These are phyloP conservation scores for Heliconius aoede DNA, from an alignment of 2,888 invertebrate species.

Conservation along the genomic window DNA sequence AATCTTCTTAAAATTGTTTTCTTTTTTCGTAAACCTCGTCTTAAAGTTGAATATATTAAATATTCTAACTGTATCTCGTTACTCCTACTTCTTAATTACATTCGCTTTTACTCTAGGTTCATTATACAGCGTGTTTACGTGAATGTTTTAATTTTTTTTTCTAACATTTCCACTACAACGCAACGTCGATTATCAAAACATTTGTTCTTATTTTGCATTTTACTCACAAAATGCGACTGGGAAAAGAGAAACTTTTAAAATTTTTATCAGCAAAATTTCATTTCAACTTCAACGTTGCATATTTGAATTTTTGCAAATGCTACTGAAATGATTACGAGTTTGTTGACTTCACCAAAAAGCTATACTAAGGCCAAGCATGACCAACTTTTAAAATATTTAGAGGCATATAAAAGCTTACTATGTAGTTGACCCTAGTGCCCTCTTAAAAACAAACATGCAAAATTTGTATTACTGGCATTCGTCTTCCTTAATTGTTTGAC, in stretches of 20 bases:
- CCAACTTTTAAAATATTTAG: neutral
- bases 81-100: constrained; percentile 19
- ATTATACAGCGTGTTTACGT: neutral
- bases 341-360: constrained; percentile 9
- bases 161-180: neutral
- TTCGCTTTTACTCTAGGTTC: neutral
- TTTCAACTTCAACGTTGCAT: neutral
- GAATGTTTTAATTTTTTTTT: neutral
- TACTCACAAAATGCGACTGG: neutral
- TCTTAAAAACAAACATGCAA: no score
- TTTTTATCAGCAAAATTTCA: neutral
- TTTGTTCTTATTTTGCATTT: neutral
- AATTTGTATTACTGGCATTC: no score
- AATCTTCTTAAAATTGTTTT: neutral
- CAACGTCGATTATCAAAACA: neutral
- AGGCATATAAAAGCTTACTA: no score
- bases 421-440: no score
- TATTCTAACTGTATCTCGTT: constrained; percentile 13
- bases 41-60: neutral
- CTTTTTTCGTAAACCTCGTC: neutral
- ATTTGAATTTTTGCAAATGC: constrained; percentile 5
- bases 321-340: neutral
- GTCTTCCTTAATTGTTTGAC: no score
- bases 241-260: neutral
- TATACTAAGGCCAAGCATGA: neutral